phyloP scores from a whole-genome alignment of 2,888 invertebrate species.

The Gari tellinella region DNA sequence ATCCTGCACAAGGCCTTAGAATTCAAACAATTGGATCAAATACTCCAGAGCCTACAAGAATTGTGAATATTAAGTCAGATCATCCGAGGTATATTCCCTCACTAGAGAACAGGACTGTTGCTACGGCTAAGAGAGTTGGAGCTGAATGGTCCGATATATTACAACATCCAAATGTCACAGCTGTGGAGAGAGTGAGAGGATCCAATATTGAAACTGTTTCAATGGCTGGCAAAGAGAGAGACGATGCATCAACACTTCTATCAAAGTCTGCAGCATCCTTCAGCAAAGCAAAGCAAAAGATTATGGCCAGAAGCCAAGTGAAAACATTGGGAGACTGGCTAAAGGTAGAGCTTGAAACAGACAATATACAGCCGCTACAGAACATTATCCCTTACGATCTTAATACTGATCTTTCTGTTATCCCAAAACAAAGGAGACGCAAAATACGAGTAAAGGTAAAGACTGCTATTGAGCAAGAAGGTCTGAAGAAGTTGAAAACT shows the following conservation, averaged over 20 bases:
- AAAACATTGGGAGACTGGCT: constrained; percentile 60
- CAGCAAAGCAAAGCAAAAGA: constrained; percentile 44
- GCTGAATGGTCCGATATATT: constrained; percentile 48
- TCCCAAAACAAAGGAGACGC: constrained; percentile 45
- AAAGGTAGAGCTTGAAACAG: constrained; percentile 54
- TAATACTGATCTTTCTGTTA: constrained; percentile 43
- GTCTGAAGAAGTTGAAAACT: constrained; percentile 12
- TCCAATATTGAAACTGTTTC: constrained; percentile 6
- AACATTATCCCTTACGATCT: constrained; percentile 49
- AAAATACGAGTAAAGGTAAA: constrained; percentile 54
- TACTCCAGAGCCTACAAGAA: constrained; percentile 17
- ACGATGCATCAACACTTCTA: constrained; percentile 34
- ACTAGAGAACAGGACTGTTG: too few species aligned
- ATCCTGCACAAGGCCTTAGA: background rate
- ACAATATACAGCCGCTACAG: constrained; percentile 49
- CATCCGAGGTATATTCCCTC: too few species aligned
- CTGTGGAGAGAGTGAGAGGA: constrained; percentile 18
- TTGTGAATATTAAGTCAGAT: constrained; percentile 6
- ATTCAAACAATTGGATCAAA: constrained; percentile 17
- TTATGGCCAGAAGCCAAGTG: constrained; percentile 36
- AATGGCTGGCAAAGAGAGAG: background rate
- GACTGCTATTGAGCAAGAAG: constrained; percentile 45
- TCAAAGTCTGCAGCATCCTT: constrained; percentile 52
- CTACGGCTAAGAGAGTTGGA: constrained; percentile 14
- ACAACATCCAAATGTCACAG: constrained; percentile 20